A percentile compares a stretch with the other conserved stretches of the same genome.
phyloP scores from a whole-genome alignment of 2,888 invertebrate genomes.

The Bedellia somnulentella region DNA sequence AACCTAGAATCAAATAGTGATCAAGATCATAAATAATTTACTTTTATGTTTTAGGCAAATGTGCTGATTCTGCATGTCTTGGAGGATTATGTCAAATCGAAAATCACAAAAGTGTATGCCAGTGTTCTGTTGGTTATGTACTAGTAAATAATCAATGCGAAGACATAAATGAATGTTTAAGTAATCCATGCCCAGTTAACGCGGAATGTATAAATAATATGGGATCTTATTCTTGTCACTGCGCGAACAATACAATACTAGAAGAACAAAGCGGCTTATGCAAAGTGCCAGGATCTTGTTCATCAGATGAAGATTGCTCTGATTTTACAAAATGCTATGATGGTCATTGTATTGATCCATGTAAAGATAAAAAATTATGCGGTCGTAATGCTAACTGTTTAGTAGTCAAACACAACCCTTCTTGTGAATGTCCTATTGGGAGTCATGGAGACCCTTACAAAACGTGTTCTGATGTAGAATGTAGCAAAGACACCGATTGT shows the following conservation, averaged over 20 bases:
- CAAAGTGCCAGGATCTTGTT: slow-evolving; percentile 80
- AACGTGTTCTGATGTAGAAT: slow-evolving; percentile 75
- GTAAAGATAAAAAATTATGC: slow-evolving; percentile 66
- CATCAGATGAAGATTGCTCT: slow-evolving; percentile 78
- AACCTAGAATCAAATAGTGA: too few species aligned
- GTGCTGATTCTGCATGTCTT: slow-evolving; percentile 75
- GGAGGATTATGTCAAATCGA: slow-evolving; percentile 76
- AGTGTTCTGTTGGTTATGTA: slow-evolving; percentile 75
- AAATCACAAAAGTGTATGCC: slow-evolving; percentile 72
- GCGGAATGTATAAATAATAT: slow-evolving; percentile 77
- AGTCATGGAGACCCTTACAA: slow-evolving; percentile 75
- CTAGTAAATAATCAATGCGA: slow-evolving; percentile 68
- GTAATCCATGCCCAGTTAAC: slow-evolving; percentile 77
- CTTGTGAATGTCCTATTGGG: slow-evolving; percentile 75
- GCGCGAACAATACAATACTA: slow-evolving; percentile 77
- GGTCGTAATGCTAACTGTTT: slow-evolving; percentile 77
- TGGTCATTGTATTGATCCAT: slow-evolving; percentile 77
- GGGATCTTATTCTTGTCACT: slow-evolving; percentile 77
- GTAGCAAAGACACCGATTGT: slow-evolving; percentile 78
- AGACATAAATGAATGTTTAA: slow-evolving; percentile 80
- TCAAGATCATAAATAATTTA: too few species aligned
- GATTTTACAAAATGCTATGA: slow-evolving; percentile 73
- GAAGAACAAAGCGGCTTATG: slow-evolving; percentile 75
- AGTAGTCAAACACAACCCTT: slow-evolving; percentile 67
- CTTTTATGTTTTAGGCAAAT: slow-evolving; percentile 68